These are phyloP conservation scores for Tuta absoluta DNA, from an alignment of 2,888 invertebrate genomes.

Conservation along the genomic window DNA sequence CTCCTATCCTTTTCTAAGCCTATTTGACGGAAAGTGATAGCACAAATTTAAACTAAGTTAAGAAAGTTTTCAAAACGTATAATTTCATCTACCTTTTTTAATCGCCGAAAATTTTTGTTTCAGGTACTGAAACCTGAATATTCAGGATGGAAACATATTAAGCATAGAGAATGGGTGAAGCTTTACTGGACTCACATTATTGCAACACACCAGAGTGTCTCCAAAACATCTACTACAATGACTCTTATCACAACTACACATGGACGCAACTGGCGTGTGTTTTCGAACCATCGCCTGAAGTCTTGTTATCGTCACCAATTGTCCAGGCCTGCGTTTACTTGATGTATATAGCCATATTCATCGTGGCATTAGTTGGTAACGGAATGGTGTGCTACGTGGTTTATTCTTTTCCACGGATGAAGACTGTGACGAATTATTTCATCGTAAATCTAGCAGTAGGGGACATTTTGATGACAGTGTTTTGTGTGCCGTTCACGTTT, in stretches of 20 bases:
- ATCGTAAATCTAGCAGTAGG: slow-evolving; percentile 94
- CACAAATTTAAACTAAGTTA: too few species aligned
- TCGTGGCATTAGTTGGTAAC: slow-evolving; percentile 87
- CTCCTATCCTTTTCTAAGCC: too few species aligned
- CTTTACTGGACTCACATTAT: not conserved
- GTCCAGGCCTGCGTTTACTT: slow-evolving; percentile 85
- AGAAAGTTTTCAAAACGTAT: too few species aligned
- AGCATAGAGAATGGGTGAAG: slow-evolving; percentile 10
- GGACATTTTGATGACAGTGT: slow-evolving; percentile 93
- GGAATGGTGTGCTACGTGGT: slow-evolving; percentile 93
- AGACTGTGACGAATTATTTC: slow-evolving; percentile 95
- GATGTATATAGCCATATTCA: slow-evolving; percentile 86
- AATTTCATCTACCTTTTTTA: too few species aligned
- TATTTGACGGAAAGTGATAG: too few species aligned
- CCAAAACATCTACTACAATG: slow-evolving; percentile 7
- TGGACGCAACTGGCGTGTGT: slow-evolving; percentile 13
- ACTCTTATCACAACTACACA: slow-evolving; percentile 17
- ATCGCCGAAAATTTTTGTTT: not conserved
- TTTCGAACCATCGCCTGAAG: slow-evolving; percentile 42
- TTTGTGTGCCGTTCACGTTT: slow-evolving; percentile 95
- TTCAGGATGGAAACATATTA: not conserved
- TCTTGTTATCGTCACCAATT: slow-evolving; percentile 68
- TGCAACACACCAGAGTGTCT: slow-evolving; percentile 11
- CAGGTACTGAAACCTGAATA: not conserved
- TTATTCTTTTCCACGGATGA: slow-evolving; percentile 90